A percentile compares a stretch with the other conserved stretches of the same genome.
Conservation (phyloP, 2,888 invertebrate species). For the Perizoma flavofasciatum region DNA sequence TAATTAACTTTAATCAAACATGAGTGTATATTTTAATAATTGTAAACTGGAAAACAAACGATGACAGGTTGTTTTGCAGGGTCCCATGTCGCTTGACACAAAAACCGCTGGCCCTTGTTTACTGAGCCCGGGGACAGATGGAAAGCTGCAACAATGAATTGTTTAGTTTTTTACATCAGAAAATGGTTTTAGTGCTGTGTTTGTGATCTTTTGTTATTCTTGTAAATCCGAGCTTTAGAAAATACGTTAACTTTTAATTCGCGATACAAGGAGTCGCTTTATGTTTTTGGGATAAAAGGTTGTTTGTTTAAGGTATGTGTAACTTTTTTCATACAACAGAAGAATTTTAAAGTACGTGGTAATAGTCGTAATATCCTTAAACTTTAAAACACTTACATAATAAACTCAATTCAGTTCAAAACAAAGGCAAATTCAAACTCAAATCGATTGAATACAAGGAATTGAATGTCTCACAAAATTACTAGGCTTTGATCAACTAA, state of each 20-base stretch:
- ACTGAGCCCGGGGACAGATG: slow-evolving; percentile 14
- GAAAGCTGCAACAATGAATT: slow-evolving; percentile 22
- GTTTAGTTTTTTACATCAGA: slow-evolving; percentile 13
- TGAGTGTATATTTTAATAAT: slow-evolving; percentile 1
- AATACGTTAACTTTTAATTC: too few species aligned
- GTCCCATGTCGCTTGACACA: slow-evolving; percentile 10
- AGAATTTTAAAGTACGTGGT: too few species aligned
- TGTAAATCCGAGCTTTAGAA: too few species aligned
- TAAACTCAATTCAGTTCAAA: too few species aligned
- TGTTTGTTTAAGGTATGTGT: too few species aligned
- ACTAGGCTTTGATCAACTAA: slow-evolving; percentile 12
- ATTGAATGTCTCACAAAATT: slow-evolving; percentile 3
- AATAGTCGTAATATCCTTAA: too few species aligned
- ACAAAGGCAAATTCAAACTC: neutral
- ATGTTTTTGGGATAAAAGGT: too few species aligned
- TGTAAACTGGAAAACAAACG: slow-evolving; percentile 15
- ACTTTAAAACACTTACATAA: too few species aligned
- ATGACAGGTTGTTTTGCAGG: slow-evolving; percentile 22
- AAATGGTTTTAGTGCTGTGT: slow-evolving; percentile 2
- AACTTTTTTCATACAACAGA: too few species aligned
- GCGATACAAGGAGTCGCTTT: too few species aligned
- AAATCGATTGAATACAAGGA: neutral
- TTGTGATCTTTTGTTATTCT: too few species aligned
- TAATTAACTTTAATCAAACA: neutral
- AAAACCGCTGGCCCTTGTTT: slow-evolving; percentile 27